Evolutionary conservation across 2,888 invertebrate genomes (phyloP), one percentile per base, ranked within the genome.

Genomic region (Dorcus hopei): DNA sequence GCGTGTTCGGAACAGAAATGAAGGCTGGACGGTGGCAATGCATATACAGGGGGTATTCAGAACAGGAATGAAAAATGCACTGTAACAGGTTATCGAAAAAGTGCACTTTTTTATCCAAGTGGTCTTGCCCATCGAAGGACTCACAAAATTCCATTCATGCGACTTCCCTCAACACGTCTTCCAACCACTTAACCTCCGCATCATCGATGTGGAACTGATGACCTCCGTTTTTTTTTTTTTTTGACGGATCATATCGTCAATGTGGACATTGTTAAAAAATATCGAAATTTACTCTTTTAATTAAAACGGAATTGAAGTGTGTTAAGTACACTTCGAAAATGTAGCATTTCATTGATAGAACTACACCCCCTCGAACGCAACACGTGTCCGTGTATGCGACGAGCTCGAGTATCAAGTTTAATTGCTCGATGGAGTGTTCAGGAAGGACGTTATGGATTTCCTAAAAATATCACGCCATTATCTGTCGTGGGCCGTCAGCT

Each of bases 401-500:
- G 49, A 49, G 26, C 14, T n/a, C n/a, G 14, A 11, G 33, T 33
- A 47, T 38, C 33, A 5, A 52, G 23, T 49, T 50, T 19, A 19
- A 59, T 59, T 59, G 59, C 51, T 49, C 52, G 57, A 47, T 45
- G 49, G 48, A 39, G 38, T 48, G 56, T 52, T 57, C 47, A 58
- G 48, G 58, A 38, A 16, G 43, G 6, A 43, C 40, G 50, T 54
- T 38, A 45, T 48, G 54, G 54, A 52, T 49, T 54, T 39, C 54
- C 58, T 58, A 58, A 58, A 58, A 58, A 58, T 58, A 58, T 45
- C 54, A 43, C 48, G 16, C 38, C 47, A 19, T 58, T 58, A 58
- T 58, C 58, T n/a, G 16, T 16, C 19, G 39, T 41, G 39, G n/a
- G 9, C n/a, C 43, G 43, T 43, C 43, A 43, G 14, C 2, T 41